Evolutionary conservation across 2,113 vertebrate genomes (phyloP).

Genomic region (Phoxinus phoxinus): DNA sequence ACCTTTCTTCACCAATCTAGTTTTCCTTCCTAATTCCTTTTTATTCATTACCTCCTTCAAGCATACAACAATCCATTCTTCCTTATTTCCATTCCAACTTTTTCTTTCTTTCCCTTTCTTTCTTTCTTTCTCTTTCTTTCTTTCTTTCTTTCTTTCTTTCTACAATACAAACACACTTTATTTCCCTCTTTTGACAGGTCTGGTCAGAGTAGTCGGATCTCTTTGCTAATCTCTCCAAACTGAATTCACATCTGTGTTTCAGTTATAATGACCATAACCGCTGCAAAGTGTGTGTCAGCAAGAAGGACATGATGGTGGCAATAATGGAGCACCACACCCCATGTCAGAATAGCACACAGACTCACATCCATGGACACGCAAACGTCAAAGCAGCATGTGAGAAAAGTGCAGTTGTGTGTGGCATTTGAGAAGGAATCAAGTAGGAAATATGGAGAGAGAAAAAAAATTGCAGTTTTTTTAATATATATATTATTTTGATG

Average conservation of each 20-base stretch:
- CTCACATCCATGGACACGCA: not conserved
- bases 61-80: not conserved
- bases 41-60: not conserved
- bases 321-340: constrained; percentile 27
- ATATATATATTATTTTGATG: too few relatives aligned
- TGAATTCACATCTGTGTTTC: constrained; percentile 20
- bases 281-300: constrained; percentile 13
- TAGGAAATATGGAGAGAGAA: not conserved
- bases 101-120: not conserved
- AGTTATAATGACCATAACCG: not conserved
- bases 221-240: not conserved
- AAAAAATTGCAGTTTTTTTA: not conserved
- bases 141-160: not conserved
- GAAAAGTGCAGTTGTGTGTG: not conserved
- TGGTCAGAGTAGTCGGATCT: not conserved
- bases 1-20: not conserved
- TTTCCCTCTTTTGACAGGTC: not conserved
- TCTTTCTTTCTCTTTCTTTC: not conserved
- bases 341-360: constrained; percentile 30
- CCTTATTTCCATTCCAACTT: too few relatives aligned
- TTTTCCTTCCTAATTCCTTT: not conserved
- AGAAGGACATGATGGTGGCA: constrained; percentile 25
- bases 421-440: not conserved
- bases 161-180: not conserved
- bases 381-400: not conserved